phyloP scores from a whole-genome alignment of 2,113 vertebrate genomes.

The Petromus typicus region DNA sequence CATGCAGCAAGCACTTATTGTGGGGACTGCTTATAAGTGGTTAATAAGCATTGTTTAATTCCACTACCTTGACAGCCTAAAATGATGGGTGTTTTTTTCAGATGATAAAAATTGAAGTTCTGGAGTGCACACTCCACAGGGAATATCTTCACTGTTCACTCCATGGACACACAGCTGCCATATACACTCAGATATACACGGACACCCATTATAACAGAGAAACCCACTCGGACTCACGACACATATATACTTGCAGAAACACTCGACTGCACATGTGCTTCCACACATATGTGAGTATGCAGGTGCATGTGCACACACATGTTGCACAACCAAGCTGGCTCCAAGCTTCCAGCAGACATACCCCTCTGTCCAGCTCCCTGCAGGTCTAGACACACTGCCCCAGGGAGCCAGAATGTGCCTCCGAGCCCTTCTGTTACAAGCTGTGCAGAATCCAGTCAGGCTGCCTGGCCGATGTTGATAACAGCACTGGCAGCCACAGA shows the following conservation, averaged over 20 bases:
- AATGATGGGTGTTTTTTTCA: not conserved
- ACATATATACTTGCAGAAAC: not conserved
- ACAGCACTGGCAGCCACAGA: conserved; percentile 50
- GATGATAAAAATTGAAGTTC: not conserved
- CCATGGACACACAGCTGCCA: not conserved
- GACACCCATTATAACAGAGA: not conserved
- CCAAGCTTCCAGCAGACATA: not conserved
- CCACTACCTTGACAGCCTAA: not conserved
- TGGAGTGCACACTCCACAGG: not conserved
- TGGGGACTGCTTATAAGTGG: not conserved
- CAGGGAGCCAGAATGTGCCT: not conserved
- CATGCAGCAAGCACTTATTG: not conserved
- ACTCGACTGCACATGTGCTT: not conserved
- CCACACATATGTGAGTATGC: too few relatives aligned
- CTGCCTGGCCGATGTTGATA: conserved; percentile 35
- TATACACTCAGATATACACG: not conserved
- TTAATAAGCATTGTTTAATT: not conserved
- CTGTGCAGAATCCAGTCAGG: conserved; percentile 9
- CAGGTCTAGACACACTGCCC: not conserved
- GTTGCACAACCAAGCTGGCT: not conserved
- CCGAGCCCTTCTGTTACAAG: not conserved
- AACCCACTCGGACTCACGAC: not conserved
- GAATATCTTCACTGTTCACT: not conserved
- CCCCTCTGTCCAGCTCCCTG: not conserved
- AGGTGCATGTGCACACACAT: not conserved